These are phyloP conservation scores for Cyanoliseus patagonus DNA, from an alignment of 2,113 vertebrate species.

Conservation along the genomic window DNA sequence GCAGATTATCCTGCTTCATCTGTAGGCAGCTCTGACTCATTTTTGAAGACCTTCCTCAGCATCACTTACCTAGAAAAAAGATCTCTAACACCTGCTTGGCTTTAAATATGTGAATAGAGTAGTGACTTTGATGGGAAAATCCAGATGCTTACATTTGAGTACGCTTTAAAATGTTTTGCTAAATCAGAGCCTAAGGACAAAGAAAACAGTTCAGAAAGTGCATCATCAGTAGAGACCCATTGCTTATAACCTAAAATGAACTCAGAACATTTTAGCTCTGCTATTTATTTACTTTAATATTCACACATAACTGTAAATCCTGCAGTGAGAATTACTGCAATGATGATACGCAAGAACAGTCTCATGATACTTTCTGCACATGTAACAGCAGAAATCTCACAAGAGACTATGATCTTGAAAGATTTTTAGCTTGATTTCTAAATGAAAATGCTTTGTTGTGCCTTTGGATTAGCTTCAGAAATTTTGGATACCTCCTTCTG, in stretches of 20 bases:
- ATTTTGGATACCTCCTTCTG: constrained; percentile 20
- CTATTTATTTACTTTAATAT: constrained; percentile 46
- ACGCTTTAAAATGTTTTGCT: constrained; percentile 11
- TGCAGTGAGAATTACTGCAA: constrained; percentile 20
- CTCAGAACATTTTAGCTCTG: background rate
- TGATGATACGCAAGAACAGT: constrained; percentile 3
- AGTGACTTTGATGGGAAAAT: constrained; percentile 32
- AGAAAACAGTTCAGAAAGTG: background rate
- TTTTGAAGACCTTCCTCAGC: background rate
- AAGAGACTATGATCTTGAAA: constrained; percentile 60
- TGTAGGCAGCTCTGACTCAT: background rate
- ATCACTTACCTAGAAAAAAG: background rate
- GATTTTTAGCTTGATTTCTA: constrained; percentile 51
- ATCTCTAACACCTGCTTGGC: background rate
- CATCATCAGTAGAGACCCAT: background rate
- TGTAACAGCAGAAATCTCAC: constrained; percentile 31
- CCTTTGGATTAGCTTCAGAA: constrained; percentile 42
- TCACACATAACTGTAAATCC: constrained; percentile 17
- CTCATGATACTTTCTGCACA: background rate
- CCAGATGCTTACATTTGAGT: constrained; percentile 9
- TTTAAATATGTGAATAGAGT: constrained; percentile 19
- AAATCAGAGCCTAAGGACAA: constrained; percentile 42
- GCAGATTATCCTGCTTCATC: background rate
- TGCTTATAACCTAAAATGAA: constrained; percentile 39
- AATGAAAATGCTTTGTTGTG: constrained; percentile 23